Evolutionary conservation across 1,140 invertebrate genomes (phyloP).

Genomic region (Argopecten irradians): DNA sequence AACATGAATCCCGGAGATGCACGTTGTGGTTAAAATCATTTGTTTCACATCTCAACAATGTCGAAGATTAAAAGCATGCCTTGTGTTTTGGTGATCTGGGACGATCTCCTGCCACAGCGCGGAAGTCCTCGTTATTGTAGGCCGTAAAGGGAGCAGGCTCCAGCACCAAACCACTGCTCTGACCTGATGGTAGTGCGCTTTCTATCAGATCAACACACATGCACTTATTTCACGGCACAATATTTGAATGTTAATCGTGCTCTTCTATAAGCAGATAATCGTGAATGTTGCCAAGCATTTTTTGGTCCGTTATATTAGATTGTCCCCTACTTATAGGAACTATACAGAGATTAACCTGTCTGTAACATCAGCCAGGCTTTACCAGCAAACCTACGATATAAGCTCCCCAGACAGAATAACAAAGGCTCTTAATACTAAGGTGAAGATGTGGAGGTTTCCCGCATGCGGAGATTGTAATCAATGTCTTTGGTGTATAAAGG

Average conservation of each 20-base stretch:
- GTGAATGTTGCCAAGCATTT: neutral
- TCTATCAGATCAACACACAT: neutral
- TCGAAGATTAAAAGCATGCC: conserved; percentile 10
- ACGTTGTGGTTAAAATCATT: conserved; percentile 17
- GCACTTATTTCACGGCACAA: neutral
- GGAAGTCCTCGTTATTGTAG: neutral
- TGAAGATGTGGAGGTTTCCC: neutral
- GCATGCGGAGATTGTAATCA: neutral
- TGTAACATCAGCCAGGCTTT: neutral
- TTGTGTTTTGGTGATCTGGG: neutral
- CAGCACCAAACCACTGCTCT: neutral
- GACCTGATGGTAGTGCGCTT: neutral
- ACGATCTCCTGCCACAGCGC: neutral
- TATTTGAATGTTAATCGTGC: conserved; percentile 7
- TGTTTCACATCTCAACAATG: conserved; percentile 17
- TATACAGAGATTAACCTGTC: neutral
- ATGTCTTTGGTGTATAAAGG: neutral
- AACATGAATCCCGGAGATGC: neutral
- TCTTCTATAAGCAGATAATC: neutral
- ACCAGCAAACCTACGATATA: neutral
- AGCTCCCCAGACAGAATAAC: neutral
- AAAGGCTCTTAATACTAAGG: neutral
- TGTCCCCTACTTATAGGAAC: neutral
- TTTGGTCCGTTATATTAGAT: neutral
- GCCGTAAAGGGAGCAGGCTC: neutral